Conservation (phyloP, 2,113 vertebrate genomes). For the Nothoprocta pentlandii region DNA sequence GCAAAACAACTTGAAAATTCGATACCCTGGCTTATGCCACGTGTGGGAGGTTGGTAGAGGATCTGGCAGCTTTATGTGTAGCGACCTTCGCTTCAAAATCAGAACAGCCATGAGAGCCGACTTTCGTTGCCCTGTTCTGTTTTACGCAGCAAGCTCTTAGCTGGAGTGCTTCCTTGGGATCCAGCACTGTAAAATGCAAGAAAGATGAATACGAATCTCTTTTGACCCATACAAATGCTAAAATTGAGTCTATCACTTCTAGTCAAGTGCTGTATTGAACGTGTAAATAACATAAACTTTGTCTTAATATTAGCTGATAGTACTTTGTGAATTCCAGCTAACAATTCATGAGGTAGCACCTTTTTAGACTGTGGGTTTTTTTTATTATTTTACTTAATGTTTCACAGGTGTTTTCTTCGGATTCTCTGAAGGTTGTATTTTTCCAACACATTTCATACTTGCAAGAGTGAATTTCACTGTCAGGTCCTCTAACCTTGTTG, state of each 20-base stretch:
- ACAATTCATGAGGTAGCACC: not conserved
- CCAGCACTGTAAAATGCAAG: accelerated
- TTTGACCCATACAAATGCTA: not conserved
- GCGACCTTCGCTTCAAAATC: not conserved
- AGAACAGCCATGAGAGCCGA: not conserved
- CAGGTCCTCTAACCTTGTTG: not conserved
- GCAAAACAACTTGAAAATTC: not conserved
- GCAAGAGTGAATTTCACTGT: not conserved
- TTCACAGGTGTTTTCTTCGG: not conserved
- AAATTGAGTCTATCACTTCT: not conserved
- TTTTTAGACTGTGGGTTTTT: not conserved
- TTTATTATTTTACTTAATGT: not conserved
- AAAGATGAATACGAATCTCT: not conserved
- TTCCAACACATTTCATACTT: not conserved
- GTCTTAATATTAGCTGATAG: not conserved
- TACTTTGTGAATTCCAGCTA: not conserved
- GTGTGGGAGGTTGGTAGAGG: not conserved
- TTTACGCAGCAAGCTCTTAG: accelerated
- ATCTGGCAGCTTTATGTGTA: not conserved
- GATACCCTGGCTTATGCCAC: not conserved
- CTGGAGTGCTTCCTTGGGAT: not conserved
- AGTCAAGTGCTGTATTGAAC: not conserved
- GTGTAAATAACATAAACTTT: not conserved
- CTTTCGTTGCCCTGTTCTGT: not conserved
- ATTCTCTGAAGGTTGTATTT: not conserved